Base-by-base conservation (phyloP, 2,888 invertebrate genomes). In the Anodontia alba region DNA sequence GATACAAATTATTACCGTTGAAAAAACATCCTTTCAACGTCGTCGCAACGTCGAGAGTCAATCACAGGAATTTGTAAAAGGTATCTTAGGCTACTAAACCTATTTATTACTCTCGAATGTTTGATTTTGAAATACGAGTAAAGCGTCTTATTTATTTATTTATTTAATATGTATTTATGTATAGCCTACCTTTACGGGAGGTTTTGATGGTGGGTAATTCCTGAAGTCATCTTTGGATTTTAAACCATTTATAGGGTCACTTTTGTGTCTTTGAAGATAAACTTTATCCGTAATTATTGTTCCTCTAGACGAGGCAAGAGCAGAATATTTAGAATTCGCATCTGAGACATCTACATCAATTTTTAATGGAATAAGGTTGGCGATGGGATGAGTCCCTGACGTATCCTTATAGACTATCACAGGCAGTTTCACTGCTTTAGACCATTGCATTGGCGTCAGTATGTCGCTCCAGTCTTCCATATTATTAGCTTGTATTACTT, bases 391-490 rank as follows among this genome's bases (percentile, higher is more conserved):
- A 7, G 26, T 26, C 29, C 29, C 29, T 54, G 54, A 15, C 26
- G 3, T n/a, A 10, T 54, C 54, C 8, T 26, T 54, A 26, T 54
- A 54, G 1, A 54, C 54, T 26, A 54, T 54, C 26, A 54, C 54
- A 5, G 54, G 54, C 15, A 54, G 5, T 26, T 54, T 54, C 12
- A 54, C n/a, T 2, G 54, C 54, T 29, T 54, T 54, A 29, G 81
- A 73, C 81, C 81, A 84, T 29, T 81, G 74, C 46, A 51, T 78
- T 1, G 75, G 80, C 1, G 81, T 73, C 26, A 84, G 46, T 15
- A 84, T 62, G 38, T 84, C 84, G 23, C 68, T 66, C 84, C 84
- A 84, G 70, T 84, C 71, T n/a, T 84, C 84, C 84, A 84, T 84
- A 7, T 29, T 72, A 69, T 10, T 36, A 38, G 38, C 33, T 69